Evolutionary conservation across 2,888 invertebrate species (phyloP).

Genomic region (Linyphia triangularis): DNA sequence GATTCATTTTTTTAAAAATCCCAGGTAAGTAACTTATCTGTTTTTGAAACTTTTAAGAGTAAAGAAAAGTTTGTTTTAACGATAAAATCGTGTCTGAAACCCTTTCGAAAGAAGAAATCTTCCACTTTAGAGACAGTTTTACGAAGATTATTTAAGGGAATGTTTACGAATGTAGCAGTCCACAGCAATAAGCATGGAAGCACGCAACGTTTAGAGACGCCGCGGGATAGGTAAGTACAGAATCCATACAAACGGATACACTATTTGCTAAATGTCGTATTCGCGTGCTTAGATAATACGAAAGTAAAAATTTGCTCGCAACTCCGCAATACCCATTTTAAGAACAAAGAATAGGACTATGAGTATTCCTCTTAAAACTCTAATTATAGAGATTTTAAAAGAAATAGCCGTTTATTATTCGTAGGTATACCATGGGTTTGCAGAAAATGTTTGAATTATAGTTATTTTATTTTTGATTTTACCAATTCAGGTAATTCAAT

Average conservation of each 20-base stretch:
- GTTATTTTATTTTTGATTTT: slow-evolving; percentile 48
- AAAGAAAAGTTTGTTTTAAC: slow-evolving; percentile 32
- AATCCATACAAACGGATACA: slow-evolving; percentile 29
- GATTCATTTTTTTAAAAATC: background rate
- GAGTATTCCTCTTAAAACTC: slow-evolving; percentile 50
- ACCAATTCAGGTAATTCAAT: slow-evolving; percentile 55
- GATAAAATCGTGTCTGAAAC: slow-evolving; percentile 37
- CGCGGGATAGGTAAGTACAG: slow-evolving; percentile 22
- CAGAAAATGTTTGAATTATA: slow-evolving; percentile 34
- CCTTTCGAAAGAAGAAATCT: slow-evolving; percentile 39
- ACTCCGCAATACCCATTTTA: background rate
- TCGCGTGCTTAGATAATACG: slow-evolving; percentile 63
- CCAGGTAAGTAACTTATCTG: slow-evolving; percentile 13
- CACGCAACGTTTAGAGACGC: slow-evolving; percentile 27
- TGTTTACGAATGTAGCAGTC: slow-evolving; percentile 24
- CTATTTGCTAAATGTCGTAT: slow-evolving; percentile 60
- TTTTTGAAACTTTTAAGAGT: slow-evolving; percentile 30
- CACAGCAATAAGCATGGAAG: slow-evolving; percentile 48
- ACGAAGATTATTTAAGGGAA: slow-evolving; percentile 56
- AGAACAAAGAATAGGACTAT: background rate
- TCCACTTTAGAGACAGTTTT: slow-evolving; percentile 42
- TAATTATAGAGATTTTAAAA: slow-evolving; percentile 53
- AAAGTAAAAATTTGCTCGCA: slow-evolving; percentile 49
- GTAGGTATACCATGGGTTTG: slow-evolving; percentile 10
- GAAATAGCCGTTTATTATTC: slow-evolving; percentile 42